phyloP scores from a whole-genome alignment of 2,113 vertebrate genomes.

The Bostrychus sinensis region DNA sequence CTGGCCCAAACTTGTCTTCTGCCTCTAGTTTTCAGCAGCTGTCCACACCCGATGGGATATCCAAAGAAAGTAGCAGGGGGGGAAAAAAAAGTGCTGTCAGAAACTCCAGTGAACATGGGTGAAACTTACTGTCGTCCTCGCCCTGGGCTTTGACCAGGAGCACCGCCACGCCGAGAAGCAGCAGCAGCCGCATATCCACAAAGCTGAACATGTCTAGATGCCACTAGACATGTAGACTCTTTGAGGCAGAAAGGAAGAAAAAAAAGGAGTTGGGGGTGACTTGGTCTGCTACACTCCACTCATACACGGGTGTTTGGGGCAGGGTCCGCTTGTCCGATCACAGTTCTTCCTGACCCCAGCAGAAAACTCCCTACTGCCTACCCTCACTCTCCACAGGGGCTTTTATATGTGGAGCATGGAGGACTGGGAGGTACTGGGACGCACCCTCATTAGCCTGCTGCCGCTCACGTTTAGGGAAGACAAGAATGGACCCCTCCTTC shows the following conservation, averaged over 20 bases:
- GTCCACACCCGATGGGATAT: conserved; percentile 54
- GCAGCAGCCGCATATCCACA: conserved; percentile 98
- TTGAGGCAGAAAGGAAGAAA: conserved; percentile 88
- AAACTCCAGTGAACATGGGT: conserved; percentile 67
- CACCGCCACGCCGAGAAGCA: conserved; percentile 92
- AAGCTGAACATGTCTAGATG: conserved; percentile 99
- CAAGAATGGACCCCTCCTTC: conserved; percentile 72
- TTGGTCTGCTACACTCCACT: conserved; percentile 91
- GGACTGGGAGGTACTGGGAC: conserved; percentile 82
- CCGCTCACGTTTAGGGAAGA: conserved; percentile 81
- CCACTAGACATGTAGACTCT: conserved; percentile 98
- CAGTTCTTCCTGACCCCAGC: conserved; percentile 90
- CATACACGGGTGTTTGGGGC: conserved; percentile 90
- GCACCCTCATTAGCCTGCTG: conserved; percentile 72
- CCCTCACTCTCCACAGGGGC: conserved; percentile 77
- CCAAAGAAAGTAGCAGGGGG: conserved; percentile 29
- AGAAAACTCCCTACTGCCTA: conserved; percentile 98
- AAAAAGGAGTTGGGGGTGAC: conserved; percentile 58
- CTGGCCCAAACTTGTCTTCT: conserved; percentile 42
- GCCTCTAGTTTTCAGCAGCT: conserved; percentile 50
- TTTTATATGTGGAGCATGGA: conserved; percentile 85
- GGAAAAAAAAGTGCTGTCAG: conserved; percentile 31
- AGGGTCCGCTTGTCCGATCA: conserved; percentile 70
- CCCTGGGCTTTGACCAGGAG: conserved; percentile 93
- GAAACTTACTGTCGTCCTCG: conserved; percentile 93